Evolutionary conservation across 2,113 vertebrate genomes (phyloP).

Genomic region (Neogobius melanostomus): DNA sequence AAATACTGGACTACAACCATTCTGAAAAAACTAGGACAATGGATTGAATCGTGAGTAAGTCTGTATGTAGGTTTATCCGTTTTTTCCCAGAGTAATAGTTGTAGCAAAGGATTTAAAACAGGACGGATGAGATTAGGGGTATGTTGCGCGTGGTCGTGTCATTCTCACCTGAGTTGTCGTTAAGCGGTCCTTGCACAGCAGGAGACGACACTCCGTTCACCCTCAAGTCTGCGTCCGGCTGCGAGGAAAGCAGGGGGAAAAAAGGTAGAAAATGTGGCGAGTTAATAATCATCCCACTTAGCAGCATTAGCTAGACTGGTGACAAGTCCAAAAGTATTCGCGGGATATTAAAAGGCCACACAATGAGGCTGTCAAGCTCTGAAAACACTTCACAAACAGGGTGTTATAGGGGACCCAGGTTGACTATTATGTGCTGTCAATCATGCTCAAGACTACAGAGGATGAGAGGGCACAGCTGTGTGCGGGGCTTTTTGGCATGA

Average conservation of each 20-base stretch:
- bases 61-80: background rate
- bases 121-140: background rate
- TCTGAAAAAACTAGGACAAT: background rate
- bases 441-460: slow-evolving; percentile 15
- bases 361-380: slow-evolving; percentile 10
- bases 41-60: background rate
- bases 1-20: background rate
- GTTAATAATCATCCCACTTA: slow-evolving; percentile 26
- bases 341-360: slow-evolving; percentile 3
- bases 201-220: slow-evolving; percentile 87
- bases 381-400: slow-evolving; percentile 14
- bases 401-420: background rate
- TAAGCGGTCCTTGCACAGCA: slow-evolving; percentile 78
- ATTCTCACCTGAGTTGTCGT: slow-evolving; percentile 83
- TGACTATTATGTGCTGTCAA: slow-evolving; percentile 5
- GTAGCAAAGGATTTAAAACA: background rate
- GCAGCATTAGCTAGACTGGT: background rate
- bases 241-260: slow-evolving; percentile 16
- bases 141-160: no score
- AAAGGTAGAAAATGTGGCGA: slow-evolving; percentile 22
- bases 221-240: slow-evolving; percentile 87
- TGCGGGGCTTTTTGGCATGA: background rate
- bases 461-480: background rate
- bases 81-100: background rate
- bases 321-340: slow-evolving; percentile 40